Evolutionary conservation across 2,888 invertebrate species (phyloP).

Genomic region (Athrips mouffetella): DNA sequence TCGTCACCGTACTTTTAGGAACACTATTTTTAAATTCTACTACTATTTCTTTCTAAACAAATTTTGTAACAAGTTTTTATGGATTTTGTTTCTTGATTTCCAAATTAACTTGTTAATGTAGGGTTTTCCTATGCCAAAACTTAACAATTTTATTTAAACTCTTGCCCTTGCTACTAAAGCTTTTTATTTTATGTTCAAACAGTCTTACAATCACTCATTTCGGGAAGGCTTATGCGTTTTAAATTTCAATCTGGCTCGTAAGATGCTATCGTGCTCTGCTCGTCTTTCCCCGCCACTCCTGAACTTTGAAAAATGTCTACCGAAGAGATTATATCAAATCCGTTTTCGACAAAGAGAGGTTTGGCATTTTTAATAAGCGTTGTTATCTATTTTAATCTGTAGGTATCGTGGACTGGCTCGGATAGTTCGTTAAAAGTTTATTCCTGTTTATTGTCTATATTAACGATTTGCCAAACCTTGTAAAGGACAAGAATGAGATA

Average conservation of each 20-base stretch:
- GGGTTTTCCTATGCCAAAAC: too few relatives aligned
- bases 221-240: slow-evolving; percentile 47
- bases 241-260: slow-evolving; percentile 49
- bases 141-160: not conserved
- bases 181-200: not conserved
- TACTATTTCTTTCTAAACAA: too few relatives aligned
- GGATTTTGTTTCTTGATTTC: not conserved
- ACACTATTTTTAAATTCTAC: too few relatives aligned
- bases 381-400: slow-evolving; percentile 58
- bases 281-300: slow-evolving; percentile 38
- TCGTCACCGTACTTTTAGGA: too few relatives aligned
- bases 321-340: slow-evolving; percentile 63
- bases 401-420: too few relatives aligned
- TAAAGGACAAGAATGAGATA: too few relatives aligned
- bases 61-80: not conserved
- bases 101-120: not conserved
- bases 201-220: slow-evolving; percentile 39
- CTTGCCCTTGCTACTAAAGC: not conserved
- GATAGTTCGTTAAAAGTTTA: too few relatives aligned
- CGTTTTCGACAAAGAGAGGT: slow-evolving; percentile 51
- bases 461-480: too few relatives aligned
- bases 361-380: slow-evolving; percentile 66
- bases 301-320: slow-evolving; percentile 57
- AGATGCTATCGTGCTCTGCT: slow-evolving; percentile 50
- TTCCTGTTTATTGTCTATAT: too few relatives aligned